Conservation (phyloP, 2,797 vertebrate species). For the Pristis pectinata region DNA sequence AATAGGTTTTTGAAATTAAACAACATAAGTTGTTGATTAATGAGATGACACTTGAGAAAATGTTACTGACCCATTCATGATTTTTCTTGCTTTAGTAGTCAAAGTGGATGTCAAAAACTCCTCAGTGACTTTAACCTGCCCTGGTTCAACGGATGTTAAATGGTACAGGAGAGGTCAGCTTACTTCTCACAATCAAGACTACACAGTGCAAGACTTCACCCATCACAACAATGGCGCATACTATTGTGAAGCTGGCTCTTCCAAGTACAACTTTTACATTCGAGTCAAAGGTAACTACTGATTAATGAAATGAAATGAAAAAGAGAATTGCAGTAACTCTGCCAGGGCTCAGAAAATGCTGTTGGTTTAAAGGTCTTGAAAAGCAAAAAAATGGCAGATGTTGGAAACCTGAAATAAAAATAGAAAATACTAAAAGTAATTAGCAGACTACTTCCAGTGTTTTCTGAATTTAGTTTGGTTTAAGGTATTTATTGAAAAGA, state of each 20-base stretch:
- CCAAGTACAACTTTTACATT: background rate
- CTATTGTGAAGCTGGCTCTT: rapidly evolving
- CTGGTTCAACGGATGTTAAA: rapidly evolving
- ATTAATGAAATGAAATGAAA: background rate
- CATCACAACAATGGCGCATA: background rate
- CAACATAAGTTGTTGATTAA: background rate
- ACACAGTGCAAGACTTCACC: rapidly evolving
- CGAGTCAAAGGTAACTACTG: background rate
- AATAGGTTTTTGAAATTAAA: background rate
- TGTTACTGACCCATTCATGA: background rate
- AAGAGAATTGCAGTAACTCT: background rate
- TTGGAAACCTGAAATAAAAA: too few species aligned
- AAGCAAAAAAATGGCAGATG: too few species aligned
- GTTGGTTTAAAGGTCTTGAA: background rate
- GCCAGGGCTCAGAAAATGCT: background rate
- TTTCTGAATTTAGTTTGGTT: too few species aligned
- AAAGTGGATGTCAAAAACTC: rapidly evolving
- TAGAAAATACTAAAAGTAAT: too few species aligned
- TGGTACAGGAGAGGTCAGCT: too few species aligned
- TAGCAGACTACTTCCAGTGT: too few species aligned
- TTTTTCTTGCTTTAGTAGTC: background rate
- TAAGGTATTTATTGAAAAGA: background rate
- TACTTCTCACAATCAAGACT: too few species aligned
- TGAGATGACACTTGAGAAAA: too few species aligned
- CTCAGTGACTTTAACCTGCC: background rate